Conservation (phyloP, 2,888 invertebrate genomes). For the Flexamia atlantica region DNA sequence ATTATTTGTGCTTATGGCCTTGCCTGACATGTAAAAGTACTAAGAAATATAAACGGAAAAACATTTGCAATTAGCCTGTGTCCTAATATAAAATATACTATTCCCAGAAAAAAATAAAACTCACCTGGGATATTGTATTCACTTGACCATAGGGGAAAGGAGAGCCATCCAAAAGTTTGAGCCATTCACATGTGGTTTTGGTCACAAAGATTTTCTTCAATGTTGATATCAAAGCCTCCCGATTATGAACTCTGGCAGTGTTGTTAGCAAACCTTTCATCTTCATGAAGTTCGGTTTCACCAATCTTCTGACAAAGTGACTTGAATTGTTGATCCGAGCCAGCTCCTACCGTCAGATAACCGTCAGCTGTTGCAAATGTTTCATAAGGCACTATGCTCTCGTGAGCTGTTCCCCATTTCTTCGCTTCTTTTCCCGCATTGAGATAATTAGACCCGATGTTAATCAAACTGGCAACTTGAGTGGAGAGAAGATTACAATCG, state of each 20-base stretch:
- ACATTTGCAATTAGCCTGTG: too few relatives aligned
- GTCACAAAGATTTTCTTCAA: conserved; percentile 79
- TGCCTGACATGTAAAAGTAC: too few relatives aligned
- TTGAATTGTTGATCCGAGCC: conserved; percentile 91
- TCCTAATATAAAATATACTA: too few relatives aligned
- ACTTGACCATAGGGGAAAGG: conserved; percentile 94
- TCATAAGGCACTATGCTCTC: conserved; percentile 97
- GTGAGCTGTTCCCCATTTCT: conserved; percentile 95
- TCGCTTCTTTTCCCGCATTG: conserved; percentile 82
- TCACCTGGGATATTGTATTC: conserved; percentile 87
- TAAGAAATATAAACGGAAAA: too few relatives aligned
- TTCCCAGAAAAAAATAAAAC: too few relatives aligned
- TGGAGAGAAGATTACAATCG: conserved; percentile 95
- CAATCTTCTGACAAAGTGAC: conserved; percentile 83
- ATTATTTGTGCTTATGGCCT: too few relatives aligned
- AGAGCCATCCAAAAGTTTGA: conserved; percentile 82
- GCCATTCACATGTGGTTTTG: conserved; percentile 88
- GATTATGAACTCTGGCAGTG: conserved; percentile 85
- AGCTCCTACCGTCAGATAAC: conserved; percentile 91
- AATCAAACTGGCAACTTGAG: conserved; percentile 92
- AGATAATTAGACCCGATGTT: conserved; percentile 95
- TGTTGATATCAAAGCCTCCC: conserved; percentile 82
- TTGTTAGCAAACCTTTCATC: conserved; percentile 86
- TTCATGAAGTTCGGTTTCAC: conserved; percentile 78
- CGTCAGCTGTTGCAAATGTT: conserved; percentile 90